Conservation (phyloP, 2,797 vertebrate genomes). For the Cercopithecus mitis region DNA sequence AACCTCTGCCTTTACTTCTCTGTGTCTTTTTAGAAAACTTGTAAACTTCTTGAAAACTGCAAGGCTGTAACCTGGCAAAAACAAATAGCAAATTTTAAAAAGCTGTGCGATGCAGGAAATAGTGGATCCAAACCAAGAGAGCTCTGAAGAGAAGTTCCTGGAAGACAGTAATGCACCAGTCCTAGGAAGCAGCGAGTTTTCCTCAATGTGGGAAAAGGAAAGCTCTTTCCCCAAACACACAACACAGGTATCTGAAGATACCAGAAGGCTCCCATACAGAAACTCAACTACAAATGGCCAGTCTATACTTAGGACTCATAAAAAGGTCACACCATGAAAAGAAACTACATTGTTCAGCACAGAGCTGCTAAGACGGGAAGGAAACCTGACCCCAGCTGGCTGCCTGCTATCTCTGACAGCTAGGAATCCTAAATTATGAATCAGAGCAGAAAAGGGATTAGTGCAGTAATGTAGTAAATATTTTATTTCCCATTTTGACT, state of each 20-base stretch:
- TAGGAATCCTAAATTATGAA: background rate
- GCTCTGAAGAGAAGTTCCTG: background rate
- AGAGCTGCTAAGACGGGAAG: background rate
- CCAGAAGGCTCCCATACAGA: background rate
- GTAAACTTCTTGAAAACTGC: no score
- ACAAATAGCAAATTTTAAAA: background rate
- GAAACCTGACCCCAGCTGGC: background rate
- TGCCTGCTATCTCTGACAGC: background rate
- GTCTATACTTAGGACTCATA: background rate
- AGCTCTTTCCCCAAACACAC: background rate
- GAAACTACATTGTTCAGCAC: background rate
- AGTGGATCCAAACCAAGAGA: background rate
- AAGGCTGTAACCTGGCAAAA: background rate
- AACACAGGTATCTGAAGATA: background rate
- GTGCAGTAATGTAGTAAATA: background rate
- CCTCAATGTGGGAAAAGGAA: background rate
- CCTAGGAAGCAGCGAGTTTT: background rate
- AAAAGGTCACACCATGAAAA: background rate
- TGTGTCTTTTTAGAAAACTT: background rate
- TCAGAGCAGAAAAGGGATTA: background rate
- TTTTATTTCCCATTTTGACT: background rate
- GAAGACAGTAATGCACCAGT: background rate
- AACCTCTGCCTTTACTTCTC: background rate
- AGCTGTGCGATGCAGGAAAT: background rate
- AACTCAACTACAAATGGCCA: background rate